phyloP scores from a whole-genome alignment of 2,888 invertebrate species.

The Stictocephala bisonia region DNA sequence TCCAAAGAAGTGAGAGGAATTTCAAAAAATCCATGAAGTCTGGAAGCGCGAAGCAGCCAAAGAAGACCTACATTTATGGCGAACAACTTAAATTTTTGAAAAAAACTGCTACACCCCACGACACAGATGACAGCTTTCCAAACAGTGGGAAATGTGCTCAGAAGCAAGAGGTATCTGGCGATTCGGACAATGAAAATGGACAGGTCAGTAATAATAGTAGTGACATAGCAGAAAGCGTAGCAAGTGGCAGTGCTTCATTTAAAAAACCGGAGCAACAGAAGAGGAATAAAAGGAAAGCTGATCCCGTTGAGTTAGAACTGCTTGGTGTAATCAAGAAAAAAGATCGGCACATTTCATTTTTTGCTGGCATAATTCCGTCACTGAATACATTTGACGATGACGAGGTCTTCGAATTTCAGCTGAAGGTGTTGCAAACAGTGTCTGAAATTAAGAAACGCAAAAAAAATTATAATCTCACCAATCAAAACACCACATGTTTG shows the following conservation, averaged over 20 bases:
- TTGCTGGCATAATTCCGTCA: conserved; percentile 40
- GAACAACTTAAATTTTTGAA: conserved; percentile 25
- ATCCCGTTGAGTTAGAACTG: conserved; percentile 29
- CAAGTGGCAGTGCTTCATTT: conserved; percentile 26
- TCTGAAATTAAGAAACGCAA: conserved; percentile 37
- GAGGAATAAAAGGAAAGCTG: conserved; percentile 19
- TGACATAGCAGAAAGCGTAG: conserved; percentile 12
- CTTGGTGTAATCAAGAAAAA: conserved; percentile 27
- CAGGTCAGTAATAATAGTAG: conserved; percentile 32
- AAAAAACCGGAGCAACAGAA: conserved; percentile 26
- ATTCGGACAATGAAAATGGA: conserved; percentile 27
- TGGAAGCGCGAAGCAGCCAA: conserved; percentile 20
- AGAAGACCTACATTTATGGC: conserved; percentile 17
- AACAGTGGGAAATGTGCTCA: conserved; percentile 20
- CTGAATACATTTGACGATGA: conserved; percentile 45
- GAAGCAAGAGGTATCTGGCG: conserved; percentile 25
- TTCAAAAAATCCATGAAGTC: conserved; percentile 15
- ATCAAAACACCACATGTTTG: conserved; percentile 23
- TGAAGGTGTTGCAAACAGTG: conserved; percentile 34
- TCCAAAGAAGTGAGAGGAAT: conserved; percentile 32
- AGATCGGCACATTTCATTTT: conserved; percentile 48
- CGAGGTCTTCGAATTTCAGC: conserved; percentile 44
- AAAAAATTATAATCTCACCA: conserved; percentile 17
- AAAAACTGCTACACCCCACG: conserved; percentile 23
- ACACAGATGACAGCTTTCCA: conserved; percentile 31